Conservation (phyloP, 1,140 invertebrate species). For the Belonocnema kinseyi region DNA sequence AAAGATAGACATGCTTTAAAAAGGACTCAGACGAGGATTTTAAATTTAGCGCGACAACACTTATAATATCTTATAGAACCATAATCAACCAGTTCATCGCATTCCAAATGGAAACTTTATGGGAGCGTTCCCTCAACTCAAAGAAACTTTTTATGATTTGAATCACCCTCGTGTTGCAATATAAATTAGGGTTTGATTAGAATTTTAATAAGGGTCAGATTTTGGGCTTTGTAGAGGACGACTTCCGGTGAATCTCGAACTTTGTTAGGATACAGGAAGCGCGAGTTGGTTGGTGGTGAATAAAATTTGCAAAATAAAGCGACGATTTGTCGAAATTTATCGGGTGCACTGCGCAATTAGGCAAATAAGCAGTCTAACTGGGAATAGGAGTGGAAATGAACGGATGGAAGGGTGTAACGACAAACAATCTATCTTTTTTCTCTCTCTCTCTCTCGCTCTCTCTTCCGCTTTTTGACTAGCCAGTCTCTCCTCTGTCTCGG, state of each 20-base stretch:
- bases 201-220: no score
- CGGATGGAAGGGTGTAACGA: conserved; percentile 69
- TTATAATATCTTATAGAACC: no score
- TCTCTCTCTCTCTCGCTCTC: conserved; percentile 33
- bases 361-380: conserved; percentile 73
- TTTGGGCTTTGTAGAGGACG: conserved; percentile 14
- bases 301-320: conserved; percentile 58
- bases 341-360: conserved; percentile 67
- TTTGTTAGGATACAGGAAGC: conserved; percentile 42
- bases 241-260: conserved; percentile 36
- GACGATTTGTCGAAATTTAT: conserved; percentile 72
- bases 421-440: conserved; percentile 70
- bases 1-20: no score
- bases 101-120: no score
- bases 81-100: no score
- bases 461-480: conserved; percentile 13
- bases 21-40: no score
- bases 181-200: no score
- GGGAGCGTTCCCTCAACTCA: no score
- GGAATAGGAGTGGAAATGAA: conserved; percentile 59
- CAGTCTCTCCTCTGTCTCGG: conserved; percentile 52
- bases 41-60: no score
- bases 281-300: conserved; percentile 37
- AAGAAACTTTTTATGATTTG: no score
- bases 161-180: no score